Percentiles rank a stretch among this genome's conserved stretches.
Conservation (phyloP, 2,888 invertebrate species). For the Amphiduros pacificus region DNA sequence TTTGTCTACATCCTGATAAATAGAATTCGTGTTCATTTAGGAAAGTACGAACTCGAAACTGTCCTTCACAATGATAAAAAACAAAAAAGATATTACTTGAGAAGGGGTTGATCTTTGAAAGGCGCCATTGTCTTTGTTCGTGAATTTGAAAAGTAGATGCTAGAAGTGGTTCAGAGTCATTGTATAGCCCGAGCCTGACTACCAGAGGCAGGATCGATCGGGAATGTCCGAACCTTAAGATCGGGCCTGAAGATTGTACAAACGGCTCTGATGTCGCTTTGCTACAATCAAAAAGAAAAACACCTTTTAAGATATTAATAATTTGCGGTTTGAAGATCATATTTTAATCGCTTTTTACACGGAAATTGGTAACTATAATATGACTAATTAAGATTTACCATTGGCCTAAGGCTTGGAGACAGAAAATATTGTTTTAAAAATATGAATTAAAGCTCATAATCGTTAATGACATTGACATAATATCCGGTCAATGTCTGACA, state of each 20-base stretch:
- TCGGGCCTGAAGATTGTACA: not conserved
- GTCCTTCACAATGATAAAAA: not conserved
- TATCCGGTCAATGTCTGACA: no score
- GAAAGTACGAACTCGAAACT: not conserved
- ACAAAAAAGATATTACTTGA: not conserved
- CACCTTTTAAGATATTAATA: no score
- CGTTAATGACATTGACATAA: no score
- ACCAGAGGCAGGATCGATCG: not conserved
- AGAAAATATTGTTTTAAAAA: no score
- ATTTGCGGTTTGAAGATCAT: no score
- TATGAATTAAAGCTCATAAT: no score
- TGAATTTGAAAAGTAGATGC: not conserved
- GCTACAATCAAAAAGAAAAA: no score
- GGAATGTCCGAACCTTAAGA: not conserved
- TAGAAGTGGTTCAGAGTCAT: not conserved
- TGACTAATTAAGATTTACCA: no score
- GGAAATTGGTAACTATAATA: no score
- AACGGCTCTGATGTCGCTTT: no score
- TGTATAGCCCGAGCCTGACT: not conserved
- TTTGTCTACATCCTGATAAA: not conserved
- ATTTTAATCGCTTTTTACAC: no score
- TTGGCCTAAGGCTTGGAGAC: no score
- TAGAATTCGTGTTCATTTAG: not conserved
- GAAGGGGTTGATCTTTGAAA: not conserved
- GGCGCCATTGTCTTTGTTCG: not conserved